Evolutionary conservation across 2,888 invertebrate species (phyloP), one percentile per base, ranked within the genome.

Genomic region (Leptinotarsa peninsularis): DNA sequence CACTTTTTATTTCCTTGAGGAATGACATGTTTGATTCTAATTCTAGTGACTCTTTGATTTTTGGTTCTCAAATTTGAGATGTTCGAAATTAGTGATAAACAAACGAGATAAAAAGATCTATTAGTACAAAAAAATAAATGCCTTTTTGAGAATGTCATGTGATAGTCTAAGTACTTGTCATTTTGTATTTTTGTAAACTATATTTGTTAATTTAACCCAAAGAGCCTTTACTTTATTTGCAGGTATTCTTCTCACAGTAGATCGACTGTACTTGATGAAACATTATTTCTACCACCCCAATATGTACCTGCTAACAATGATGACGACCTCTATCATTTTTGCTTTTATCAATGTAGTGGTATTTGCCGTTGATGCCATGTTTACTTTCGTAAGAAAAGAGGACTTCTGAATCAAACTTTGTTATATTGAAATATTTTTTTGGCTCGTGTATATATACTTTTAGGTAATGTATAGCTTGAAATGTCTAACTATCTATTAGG

Each of bases 261-360:
- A 88, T 77, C 83, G 86, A 77, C 79, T 87, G 43, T 85, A 88
- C 74, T 84, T 87, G 68, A 88, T 88, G 73, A 89, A 89, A 81
- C 89, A 90, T 80, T 88, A 89, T 75, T 86, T 89, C 72, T 90
- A 91, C 80, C 91, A 91, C 80, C 92, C 93, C 15, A 92, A 93
- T 84, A 91, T 91, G 83, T 91, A 93, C 83, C 74, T 85, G 43
- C 90, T 93, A 88, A 93, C 93, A 82, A 91, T 93, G 87, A 89
- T 94, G 83, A 90, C 93, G 77, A 90, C 92, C 2, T 92, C 92
- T 1, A 91, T 92, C 43, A 90, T 93, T 52, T 92, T 93, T 82
- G 90, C 93, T 14, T 90, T 92, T 77, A 85, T 92, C 72, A 91
- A 92, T 82, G 91, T 91, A 0, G 86, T 89, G 0, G 90, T 93